These are phyloP conservation scores for Hozukius guyotensis DNA, from an alignment of 2,797 vertebrate species.

Conservation along the genomic window DNA sequence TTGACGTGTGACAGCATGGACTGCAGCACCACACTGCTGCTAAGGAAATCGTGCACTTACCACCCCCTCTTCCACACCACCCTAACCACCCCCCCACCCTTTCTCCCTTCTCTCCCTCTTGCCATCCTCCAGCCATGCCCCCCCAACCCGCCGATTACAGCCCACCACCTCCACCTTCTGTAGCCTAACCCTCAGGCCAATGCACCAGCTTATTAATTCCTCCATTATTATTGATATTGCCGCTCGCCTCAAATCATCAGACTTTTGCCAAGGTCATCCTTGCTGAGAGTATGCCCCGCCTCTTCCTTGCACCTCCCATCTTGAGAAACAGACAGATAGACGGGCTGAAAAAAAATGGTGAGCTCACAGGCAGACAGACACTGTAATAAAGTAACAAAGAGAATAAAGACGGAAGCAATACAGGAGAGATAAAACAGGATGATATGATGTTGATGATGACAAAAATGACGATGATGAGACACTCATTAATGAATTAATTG, in stretches of 20 bases:
- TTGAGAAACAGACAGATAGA: constrained; percentile 55
- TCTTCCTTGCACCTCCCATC: constrained; percentile 53
- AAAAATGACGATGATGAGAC: constrained; percentile 15
- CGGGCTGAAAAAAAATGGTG: constrained; percentile 44
- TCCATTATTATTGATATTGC: constrained; percentile 84
- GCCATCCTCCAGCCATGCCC: constrained; percentile 29
- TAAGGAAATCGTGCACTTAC: constrained; percentile 84
- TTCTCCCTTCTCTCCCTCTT: constrained; percentile 42
- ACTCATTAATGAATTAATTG: neutral
- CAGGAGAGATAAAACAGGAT: neutral
- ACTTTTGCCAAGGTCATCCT: constrained; percentile 81
- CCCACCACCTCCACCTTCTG: constrained; percentile 44
- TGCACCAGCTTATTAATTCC: constrained; percentile 81
- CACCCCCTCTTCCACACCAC: constrained; percentile 43
- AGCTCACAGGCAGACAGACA: constrained; percentile 36
- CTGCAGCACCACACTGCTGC: constrained; percentile 80
- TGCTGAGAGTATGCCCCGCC: constrained; percentile 57
- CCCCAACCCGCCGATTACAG: constrained; percentile 39
- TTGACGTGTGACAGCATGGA: constrained; percentile 84
- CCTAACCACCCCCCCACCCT: constrained; percentile 39
- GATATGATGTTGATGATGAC: constrained; percentile 14
- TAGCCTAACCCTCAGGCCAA: constrained; percentile 70
- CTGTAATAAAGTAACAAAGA: constrained; percentile 49
- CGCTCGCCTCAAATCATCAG: constrained; percentile 71
- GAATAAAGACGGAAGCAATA: constrained; percentile 20